Evolutionary conservation across 2,113 vertebrate species (phyloP).

Genomic region (Beaufortia kweichowensis): DNA sequence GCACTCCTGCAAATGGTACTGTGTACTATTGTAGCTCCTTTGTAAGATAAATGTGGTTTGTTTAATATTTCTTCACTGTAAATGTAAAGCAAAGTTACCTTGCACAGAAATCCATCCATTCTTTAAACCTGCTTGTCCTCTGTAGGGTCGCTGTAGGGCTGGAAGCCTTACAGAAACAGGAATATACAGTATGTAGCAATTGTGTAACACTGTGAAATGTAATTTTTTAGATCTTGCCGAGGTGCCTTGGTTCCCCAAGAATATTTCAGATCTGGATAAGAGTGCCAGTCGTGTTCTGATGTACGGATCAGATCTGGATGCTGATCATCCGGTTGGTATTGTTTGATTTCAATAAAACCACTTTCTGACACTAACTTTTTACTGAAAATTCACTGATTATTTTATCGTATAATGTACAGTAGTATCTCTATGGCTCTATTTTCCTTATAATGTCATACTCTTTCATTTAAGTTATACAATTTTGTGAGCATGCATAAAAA

Average conservation of each 20-base stretch:
- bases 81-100: no score
- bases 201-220: neutral
- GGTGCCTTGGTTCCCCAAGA: slow-evolving; percentile 94
- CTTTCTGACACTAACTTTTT: neutral
- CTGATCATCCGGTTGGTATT: slow-evolving; percentile 84
- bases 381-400: neutral
- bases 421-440: neutral
- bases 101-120: neutral
- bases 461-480: neutral
- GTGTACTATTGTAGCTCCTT: neutral
- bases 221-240: slow-evolving; percentile 78
- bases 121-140: no score
- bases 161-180: no score
- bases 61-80: no score
- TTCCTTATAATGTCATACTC: neutral
- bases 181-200: no score
- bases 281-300: slow-evolving; percentile 93
- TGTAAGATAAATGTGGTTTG: neutral
- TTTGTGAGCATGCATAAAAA: neutral
- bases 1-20: slow-evolving; percentile 78
- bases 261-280: slow-evolving; percentile 93
- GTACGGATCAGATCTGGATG: slow-evolving; percentile 94
- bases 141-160: no score
- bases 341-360: no score
- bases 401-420: neutral